These are phyloP conservation scores for Gnathonemus echidnorhynchus DNA, from an alignment of 2,113 vertebrate species.

Conservation along the genomic window DNA sequence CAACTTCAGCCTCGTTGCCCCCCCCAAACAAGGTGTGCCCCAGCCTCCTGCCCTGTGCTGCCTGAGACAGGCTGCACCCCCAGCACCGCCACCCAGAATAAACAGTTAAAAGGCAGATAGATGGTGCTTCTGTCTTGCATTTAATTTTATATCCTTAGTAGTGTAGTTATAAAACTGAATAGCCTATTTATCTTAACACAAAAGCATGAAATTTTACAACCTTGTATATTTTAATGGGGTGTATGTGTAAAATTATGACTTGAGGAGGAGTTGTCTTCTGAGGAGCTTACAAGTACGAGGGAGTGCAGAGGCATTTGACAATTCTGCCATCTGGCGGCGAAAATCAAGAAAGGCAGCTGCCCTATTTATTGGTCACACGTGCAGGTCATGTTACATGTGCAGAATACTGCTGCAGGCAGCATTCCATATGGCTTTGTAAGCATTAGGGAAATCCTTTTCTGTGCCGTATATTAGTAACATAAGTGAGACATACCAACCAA, in stretches of 20 bases:
- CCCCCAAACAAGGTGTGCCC: background rate
- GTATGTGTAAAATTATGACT: background rate
- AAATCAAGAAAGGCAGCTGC: background rate
- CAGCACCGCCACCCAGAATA: background rate
- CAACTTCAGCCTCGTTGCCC: too few species aligned
- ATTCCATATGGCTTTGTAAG: background rate
- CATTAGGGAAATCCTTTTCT: background rate
- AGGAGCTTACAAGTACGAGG: background rate
- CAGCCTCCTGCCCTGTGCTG: background rate
- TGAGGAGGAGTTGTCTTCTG: background rate
- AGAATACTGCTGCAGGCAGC: background rate
- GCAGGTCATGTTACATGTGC: background rate
- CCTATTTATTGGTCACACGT: background rate
- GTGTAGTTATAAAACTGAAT: background rate
- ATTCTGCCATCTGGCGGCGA: background rate
- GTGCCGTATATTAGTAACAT: background rate
- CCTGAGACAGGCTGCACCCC: background rate
- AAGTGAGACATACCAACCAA: background rate
- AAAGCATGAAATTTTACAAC: background rate
- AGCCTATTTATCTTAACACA: background rate
- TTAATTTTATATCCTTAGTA: background rate
- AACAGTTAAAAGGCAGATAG: background rate
- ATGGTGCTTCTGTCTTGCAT: background rate
- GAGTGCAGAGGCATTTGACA: background rate
- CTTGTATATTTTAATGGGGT: background rate